Evolutionary conservation across 2,888 invertebrate genomes (phyloP), one percentile per base, ranked within the genome.

Genomic region (Alcis repandata): DNA sequence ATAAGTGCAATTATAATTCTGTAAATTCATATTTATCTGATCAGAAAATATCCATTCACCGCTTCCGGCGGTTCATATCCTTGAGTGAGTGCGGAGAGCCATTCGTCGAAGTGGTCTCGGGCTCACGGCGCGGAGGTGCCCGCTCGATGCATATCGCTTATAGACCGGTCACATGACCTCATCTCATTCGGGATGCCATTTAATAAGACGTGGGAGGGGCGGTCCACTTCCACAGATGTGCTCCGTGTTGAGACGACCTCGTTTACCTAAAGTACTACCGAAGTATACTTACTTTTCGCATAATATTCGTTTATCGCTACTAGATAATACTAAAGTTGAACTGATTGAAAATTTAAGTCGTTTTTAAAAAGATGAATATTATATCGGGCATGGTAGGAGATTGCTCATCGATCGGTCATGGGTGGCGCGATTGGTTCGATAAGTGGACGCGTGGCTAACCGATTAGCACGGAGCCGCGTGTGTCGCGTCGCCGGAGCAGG

Each of bases 1-100:
- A 82, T 83, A 82, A 76, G 71, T 76, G 80, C 78, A 82, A 83
- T 84, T 83, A 81, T 80, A 77, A 79, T 79, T 80, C 75, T 75
- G 78, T 76, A 79, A 77, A 64, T 56, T 59, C 27, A 49, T 54
- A 54, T 79, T 77, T 82, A 85, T 83, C 84, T 79, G 83, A 84
- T 84, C 69, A 58, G 66, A 53, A 73, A 72, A 76, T 73, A 67
- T 59, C 46, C 59, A 57, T 61, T 58, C 48, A 53, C 45, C 11
- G 62, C 54, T 70, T 48, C 27, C 27, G 52, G 40, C 17, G 48
- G 45, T 46, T 63, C 52, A 49, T 57, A 57, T 57, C 38, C 57
- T 57, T 57, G 51, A 62, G 57, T 57, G 62, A 51, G 36, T 45
- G 41, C 19, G 40, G 51, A 36, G 51, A 36, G 38, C 43, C 32